These are phyloP conservation scores for Nannoperca australis DNA, from an alignment of 2,797 vertebrate genomes.

Conservation along the genomic window DNA sequence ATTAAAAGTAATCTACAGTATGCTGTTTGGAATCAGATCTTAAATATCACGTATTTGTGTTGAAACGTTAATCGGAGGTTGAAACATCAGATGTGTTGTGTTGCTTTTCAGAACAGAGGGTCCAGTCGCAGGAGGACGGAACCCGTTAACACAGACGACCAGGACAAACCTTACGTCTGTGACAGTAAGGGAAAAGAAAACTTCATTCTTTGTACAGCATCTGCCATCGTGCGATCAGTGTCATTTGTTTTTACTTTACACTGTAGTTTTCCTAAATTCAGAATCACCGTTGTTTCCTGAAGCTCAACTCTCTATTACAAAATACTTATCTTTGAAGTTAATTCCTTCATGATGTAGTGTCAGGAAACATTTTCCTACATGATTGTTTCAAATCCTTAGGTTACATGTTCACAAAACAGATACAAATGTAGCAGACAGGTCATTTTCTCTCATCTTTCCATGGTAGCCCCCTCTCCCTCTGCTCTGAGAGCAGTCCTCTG, in stretches of 20 bases:
- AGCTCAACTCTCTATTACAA: not conserved
- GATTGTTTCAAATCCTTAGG: constrained; percentile 4
- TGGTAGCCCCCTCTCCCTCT: constrained; percentile 37
- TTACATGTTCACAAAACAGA: not conserved
- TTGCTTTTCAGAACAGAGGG: constrained; percentile 89
- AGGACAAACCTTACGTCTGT: constrained; percentile 98
- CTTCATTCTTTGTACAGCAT: not conserved
- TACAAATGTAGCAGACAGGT: not conserved
- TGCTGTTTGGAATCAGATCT: not conserved
- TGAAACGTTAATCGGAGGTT: not conserved
- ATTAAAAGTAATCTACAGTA: not conserved
- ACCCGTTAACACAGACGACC: constrained; percentile 90
- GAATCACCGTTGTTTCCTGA: constrained; percentile 5
- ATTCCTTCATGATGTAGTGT: not conserved
- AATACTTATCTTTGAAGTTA: not conserved
- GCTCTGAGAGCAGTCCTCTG: constrained; percentile 55
- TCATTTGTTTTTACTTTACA: not conserved
- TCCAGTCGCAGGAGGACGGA: constrained; percentile 92
- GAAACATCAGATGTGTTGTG: not conserved
- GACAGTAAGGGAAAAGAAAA: constrained; percentile 91
- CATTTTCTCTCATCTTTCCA: constrained; percentile 31
- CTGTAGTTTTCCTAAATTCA: not conserved
- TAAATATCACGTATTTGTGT: too few relatives aligned
- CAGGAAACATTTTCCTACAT: constrained; percentile 8
- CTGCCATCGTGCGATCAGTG: constrained; percentile 19